Percentiles rank a stretch among this genome's conserved stretches.
phyloP scores from a whole-genome alignment of 2,113 vertebrate species.

The Oreochromis niloticus region DNA sequence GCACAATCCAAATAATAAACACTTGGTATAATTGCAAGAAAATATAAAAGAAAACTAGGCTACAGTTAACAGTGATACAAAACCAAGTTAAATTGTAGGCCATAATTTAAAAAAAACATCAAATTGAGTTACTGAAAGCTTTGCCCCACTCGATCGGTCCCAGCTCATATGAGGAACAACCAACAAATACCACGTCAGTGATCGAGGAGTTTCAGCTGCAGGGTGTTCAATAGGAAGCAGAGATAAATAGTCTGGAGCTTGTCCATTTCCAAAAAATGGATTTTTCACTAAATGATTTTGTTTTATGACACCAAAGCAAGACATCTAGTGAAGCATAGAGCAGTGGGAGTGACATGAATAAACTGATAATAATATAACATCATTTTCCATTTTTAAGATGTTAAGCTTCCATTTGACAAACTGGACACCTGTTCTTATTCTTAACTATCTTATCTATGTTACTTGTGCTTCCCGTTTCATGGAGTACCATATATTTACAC shows the following conservation, averaged over 20 bases:
- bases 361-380: not conserved
- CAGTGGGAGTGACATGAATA: not conserved
- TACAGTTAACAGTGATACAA: not conserved
- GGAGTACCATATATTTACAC: not conserved
- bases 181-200: not conserved
- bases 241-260: not conserved
- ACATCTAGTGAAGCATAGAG: not conserved
- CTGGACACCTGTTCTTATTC: not conserved
- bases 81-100: not conserved
- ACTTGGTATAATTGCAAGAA: not conserved
- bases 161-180: not conserved
- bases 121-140: not conserved
- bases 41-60: not conserved
- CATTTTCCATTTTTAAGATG: not conserved
- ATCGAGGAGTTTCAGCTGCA: not conserved
- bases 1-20: not conserved
- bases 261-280: not conserved
- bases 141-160: not conserved
- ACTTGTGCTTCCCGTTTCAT: not conserved
- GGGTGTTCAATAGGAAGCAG: not conserved
- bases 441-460: not conserved
- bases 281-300: not conserved
- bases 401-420: not conserved
- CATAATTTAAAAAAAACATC: not conserved
- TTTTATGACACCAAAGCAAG: not conserved